Conservation (phyloP, 2,888 invertebrate species). For the Thecophora atra region DNA sequence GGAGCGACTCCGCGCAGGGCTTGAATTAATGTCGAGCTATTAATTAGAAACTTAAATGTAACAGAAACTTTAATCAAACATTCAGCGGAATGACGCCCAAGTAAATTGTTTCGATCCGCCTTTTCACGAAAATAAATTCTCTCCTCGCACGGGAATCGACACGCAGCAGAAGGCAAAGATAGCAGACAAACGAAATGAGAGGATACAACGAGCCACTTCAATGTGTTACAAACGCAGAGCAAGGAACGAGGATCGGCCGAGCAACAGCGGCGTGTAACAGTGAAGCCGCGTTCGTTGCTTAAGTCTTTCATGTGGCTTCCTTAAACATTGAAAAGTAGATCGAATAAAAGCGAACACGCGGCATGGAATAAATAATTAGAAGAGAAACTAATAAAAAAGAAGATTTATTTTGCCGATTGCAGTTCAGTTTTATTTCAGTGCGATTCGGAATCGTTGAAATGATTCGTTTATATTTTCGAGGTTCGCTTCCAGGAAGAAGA, state of each 20-base stretch:
- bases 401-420: too few relatives aligned
- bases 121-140: not conserved
- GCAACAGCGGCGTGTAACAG: not conserved
- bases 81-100: not conserved
- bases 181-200: too few relatives aligned
- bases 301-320: constrained; percentile 20
- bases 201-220: not conserved
- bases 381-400: too few relatives aligned
- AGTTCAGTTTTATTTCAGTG: too few relatives aligned
- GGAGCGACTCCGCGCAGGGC: constrained; percentile 9
- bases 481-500: too few relatives aligned
- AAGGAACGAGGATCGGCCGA: not conserved
- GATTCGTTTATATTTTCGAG: too few relatives aligned
- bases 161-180: too few relatives aligned
- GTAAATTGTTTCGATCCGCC: not conserved
- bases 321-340: not conserved
- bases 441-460: too few relatives aligned
- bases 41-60: constrained; percentile 57
- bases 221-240: not conserved
- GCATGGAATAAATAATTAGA: not conserved
- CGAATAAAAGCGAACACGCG: not conserved
- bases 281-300: constrained; percentile 15
- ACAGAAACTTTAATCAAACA: constrained; percentile 38
- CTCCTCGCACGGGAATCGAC: too few relatives aligned
- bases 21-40: constrained; percentile 55